Evolutionary conservation across 1,140 invertebrate genomes (phyloP).

Genomic region (Penaeus indicus): DNA sequence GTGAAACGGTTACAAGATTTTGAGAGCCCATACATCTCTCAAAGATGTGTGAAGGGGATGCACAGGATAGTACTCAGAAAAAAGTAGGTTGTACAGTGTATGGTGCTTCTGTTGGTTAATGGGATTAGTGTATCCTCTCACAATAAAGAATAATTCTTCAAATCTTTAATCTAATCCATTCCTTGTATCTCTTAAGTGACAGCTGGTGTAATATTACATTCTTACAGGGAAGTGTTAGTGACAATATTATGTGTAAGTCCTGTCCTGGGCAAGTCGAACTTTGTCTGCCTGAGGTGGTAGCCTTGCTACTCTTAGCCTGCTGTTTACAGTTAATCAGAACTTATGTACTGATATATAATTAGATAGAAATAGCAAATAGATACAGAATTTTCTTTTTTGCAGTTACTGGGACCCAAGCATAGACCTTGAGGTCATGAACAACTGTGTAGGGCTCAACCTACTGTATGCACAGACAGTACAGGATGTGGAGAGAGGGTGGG

Average conservation of each 20-base stretch:
- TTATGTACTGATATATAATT: no score
- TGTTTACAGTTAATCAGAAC: no score
- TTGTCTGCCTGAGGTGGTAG: no score
- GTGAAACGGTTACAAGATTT: constrained; percentile 92
- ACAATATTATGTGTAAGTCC: no score
- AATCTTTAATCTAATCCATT: background rate
- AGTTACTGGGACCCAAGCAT: constrained; percentile 91
- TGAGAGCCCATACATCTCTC: constrained; percentile 95
- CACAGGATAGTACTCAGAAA: constrained; percentile 83
- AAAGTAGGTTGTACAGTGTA: constrained; percentile 73
- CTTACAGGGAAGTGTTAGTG: no score
- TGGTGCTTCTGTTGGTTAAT: constrained; percentile 17
- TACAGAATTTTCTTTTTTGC: constrained; percentile 67
- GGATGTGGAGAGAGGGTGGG: constrained; percentile 90
- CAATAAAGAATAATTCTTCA: background rate
- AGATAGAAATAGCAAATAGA: no score
- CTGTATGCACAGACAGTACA: constrained; percentile 88
- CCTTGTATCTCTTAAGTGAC: background rate
- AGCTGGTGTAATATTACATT: no score
- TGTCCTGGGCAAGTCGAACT: no score
- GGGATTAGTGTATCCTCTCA: constrained; percentile 19
- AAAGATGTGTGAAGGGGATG: constrained; percentile 77
- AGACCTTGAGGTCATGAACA: constrained; percentile 85
- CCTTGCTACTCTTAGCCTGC: no score
- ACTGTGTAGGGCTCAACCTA: constrained; percentile 86